Base-by-base conservation (phyloP, 2,797 vertebrate species). In the Stomatorhinus walkeri region DNA sequence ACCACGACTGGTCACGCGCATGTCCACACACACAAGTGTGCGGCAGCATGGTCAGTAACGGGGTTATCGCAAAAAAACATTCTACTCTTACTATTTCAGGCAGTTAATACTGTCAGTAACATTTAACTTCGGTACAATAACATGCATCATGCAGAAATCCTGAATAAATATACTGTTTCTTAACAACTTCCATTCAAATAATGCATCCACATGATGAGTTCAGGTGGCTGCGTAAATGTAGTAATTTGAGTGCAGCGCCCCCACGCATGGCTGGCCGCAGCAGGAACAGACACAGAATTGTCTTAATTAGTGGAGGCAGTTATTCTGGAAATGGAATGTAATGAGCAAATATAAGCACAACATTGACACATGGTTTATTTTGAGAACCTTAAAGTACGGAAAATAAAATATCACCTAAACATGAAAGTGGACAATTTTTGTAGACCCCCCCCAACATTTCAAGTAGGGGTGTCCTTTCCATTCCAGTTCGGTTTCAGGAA, bases 401-500 rank as follows among this genome's bases (percentile, higher is more conserved):
- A 59, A 61, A 24, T 10, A 61, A 24, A 61, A 24, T 24, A 10
- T 24, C 24, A 61, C 59, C 8, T 9, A 61, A 61, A 24, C 22
- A 24, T 10, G 22, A 61, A 24, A 9, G 22, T 61, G 59, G 8
- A 24, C 59, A 4, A 24, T 61, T 24, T 59, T 22, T 24, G 59
- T 61, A 10, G 59, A 59, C 1, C 19, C 54, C 56, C 54, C 19
- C 54, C 54, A 61, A 61, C n/a, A 24, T 61, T 24, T 61, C n/a
- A 61, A 5, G 22, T 9, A 59, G 7, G n/a, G 8, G 54, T 24
- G 22, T 72, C 59, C 5, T 32, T n/a, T 51, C 19, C 36, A 36
- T 19, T 68, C 49, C 91, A 98, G 97, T 98, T 98, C 91, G 97
- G 97, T 89, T 98, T 98, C 92, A 96, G 97, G 93, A 98, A 98